phyloP scores from a whole-genome alignment of 2,113 vertebrate species.

The Pitta sordida region DNA sequence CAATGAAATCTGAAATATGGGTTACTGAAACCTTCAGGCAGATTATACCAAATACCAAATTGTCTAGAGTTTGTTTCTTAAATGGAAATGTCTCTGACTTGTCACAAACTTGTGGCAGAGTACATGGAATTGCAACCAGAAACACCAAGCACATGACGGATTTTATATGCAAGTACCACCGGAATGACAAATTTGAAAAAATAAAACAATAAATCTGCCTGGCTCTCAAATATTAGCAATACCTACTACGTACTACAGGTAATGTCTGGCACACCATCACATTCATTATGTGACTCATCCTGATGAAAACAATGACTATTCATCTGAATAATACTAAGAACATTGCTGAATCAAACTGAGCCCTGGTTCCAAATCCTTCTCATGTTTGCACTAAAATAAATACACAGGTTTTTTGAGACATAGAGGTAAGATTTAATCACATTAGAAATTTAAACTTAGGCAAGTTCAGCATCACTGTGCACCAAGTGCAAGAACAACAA shows the following conservation, averaged over 20 bases:
- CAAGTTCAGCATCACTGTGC: neutral
- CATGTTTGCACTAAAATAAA: constrained; percentile 14
- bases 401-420: neutral
- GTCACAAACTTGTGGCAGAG: neutral
- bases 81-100: neutral
- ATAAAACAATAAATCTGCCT: neutral
- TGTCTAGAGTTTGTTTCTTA: neutral
- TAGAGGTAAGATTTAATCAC: neutral
- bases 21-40: neutral
- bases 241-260: neutral
- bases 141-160: neutral
- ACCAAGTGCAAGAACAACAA: neutral
- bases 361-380: neutral
- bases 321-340: neutral
- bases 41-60: neutral
- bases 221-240: neutral
- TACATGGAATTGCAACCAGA: neutral
- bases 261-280: neutral
- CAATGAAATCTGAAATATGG: neutral
- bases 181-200: neutral
- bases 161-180: neutral
- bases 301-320: neutral
- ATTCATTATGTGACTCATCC: neutral
- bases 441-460: neutral
- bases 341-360: neutral